phyloP scores from a whole-genome alignment of 2,888 invertebrate genomes.

The Stenchaetothrips biformis region DNA sequence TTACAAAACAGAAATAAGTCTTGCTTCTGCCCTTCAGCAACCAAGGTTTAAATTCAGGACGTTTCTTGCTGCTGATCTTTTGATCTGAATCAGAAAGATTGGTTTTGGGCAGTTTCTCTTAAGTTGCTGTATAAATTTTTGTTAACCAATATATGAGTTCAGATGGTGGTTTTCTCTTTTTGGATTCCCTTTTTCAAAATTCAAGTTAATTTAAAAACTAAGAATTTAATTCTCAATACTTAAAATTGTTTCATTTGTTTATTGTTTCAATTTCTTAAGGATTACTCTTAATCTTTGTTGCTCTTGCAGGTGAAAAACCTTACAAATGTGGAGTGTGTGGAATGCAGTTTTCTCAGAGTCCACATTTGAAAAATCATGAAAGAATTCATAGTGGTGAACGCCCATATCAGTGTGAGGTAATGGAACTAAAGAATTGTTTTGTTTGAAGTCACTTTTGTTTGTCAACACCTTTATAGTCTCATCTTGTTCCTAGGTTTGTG shows the following conservation, averaged over 20 bases:
- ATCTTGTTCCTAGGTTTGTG: slow-evolving; percentile 57
- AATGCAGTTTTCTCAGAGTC: slow-evolving; percentile 86
- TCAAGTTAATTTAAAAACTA: background rate
- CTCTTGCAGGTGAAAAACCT: slow-evolving; percentile 41
- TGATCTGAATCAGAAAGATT: too few relatives aligned
- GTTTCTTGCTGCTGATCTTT: background rate
- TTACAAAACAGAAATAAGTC: background rate
- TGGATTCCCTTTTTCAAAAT: background rate
- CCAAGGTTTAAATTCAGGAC: background rate
- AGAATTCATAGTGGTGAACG: slow-evolving; percentile 83
- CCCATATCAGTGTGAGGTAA: slow-evolving; percentile 77
- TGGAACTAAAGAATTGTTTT: background rate
- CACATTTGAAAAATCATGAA: slow-evolving; percentile 83
- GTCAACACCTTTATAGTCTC: background rate
- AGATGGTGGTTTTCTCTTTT: too few relatives aligned
- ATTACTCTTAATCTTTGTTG: slow-evolving; percentile 35
- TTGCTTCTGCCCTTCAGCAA: background rate
- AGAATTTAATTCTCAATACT: background rate
- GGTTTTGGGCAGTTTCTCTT: too few relatives aligned
- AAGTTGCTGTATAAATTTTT: too few relatives aligned
- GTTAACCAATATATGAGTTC: too few relatives aligned
- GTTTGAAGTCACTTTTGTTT: background rate
- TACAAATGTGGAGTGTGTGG: slow-evolving; percentile 77
- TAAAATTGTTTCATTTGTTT: slow-evolving; percentile 17
- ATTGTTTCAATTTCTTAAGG: slow-evolving; percentile 28